Evolutionary conservation across 2,888 invertebrate genomes (phyloP), one percentile per base, ranked within the genome.

Genomic region (Diploptera punctata): DNA sequence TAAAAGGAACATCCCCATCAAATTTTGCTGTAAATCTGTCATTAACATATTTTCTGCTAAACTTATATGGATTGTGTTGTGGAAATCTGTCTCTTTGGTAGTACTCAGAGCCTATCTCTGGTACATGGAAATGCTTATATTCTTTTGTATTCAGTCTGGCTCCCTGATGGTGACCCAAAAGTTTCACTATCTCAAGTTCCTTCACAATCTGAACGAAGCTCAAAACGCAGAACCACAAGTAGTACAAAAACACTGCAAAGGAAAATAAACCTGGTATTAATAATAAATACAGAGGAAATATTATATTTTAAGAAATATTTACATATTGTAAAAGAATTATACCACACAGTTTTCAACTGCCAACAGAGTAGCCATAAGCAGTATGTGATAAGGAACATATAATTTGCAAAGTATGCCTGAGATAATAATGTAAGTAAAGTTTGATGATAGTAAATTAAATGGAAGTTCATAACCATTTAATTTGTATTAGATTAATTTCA

Each of bases 201-300:
- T 62, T 60, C 13, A 76, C 72, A 10, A 73, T 73, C 72, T 76
- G 76, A n/a, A 74, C 68, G 19, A 75, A 57, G 62, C 73, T 72
- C 44, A 76, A 43, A 4, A 62, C 52, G 68, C 76, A 76, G 67
- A 75, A 72, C 76, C 76, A 76, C 68, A 70, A 21, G 73, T 76
- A 76, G 68, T 67, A 74, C 31, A 76, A 62, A 54, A 70, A 75
- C 38, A 76, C 76, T 76, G 74, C 4, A 67, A 74, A 26, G 9
- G n/a, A 29, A 44, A 60, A 31, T n/a, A n/a, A n/a, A n/a, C n/a
- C n/a, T n/a, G 10, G 5, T n/a, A 21, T 19, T 7, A 54, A 54
- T 10, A 19, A 1, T 54, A 49, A 49, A 49, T 49, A n/a, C 4
- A 49, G 49, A 49, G 0, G n/a, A 49, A 9, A 49, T 1, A 1